These are phyloP conservation scores for Heterodera carotae DNA, from an alignment of 1,140 invertebrate species.

Conservation along the genomic window DNA sequence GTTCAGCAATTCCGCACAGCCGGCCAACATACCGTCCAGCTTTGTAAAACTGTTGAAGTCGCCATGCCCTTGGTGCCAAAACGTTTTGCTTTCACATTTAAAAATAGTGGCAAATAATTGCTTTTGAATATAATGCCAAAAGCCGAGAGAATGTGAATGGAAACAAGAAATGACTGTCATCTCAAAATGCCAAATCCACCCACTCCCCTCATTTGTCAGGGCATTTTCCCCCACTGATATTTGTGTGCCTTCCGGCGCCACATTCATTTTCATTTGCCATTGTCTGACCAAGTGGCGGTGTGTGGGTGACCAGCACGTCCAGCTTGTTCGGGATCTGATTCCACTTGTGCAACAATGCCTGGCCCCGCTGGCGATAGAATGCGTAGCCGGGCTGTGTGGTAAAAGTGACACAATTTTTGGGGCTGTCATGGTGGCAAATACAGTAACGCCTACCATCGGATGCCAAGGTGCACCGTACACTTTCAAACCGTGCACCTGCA, in stretches of 20 bases:
- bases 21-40: conserved; percentile 70
- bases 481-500: conserved; percentile 59
- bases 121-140: no score
- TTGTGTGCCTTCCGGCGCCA: no score
- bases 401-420: no score
- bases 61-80: conserved; percentile 57
- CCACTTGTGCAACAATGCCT: conserved; percentile 77
- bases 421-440: background rate
- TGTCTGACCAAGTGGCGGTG: conserved; percentile 67
- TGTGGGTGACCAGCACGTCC: conserved; percentile 79
- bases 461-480: conserved; percentile 69
- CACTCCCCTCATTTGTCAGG: no score
- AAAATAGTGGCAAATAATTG: no score
- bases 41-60: conserved; percentile 52
- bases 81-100: background rate
- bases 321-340: conserved; percentile 76
- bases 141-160: no score
- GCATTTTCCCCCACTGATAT: no score
- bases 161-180: no score
- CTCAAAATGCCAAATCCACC: no score
- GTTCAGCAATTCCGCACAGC: conserved; percentile 81
- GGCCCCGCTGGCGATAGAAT: conserved; percentile 69
- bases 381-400: conserved; percentile 52
- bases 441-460: conserved; percentile 63
- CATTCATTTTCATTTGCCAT: conserved; percentile 73